phyloP scores from a whole-genome alignment of 2,113 vertebrate genomes.

The Pogonocichla stellata region DNA sequence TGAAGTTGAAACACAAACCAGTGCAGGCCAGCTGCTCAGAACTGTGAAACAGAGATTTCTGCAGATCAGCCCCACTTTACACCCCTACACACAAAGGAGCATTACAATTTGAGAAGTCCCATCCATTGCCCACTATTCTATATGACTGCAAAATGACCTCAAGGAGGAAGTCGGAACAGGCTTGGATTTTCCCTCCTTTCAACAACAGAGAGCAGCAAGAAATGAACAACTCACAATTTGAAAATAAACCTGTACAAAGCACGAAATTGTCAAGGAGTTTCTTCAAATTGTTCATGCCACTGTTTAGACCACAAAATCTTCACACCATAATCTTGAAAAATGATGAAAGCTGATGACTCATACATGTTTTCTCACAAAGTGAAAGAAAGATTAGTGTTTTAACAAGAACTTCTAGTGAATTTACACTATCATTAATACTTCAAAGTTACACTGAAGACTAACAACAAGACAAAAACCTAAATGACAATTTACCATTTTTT shows the following conservation, averaged over 20 bases:
- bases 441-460: not conserved
- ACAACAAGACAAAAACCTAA: not conserved
- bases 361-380: not conserved
- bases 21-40: not conserved
- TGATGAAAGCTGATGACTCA: not conserved
- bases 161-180: not conserved
- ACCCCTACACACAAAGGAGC: not conserved
- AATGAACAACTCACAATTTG: not conserved
- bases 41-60: not conserved
- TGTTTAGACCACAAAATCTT: not conserved
- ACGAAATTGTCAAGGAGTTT: not conserved
- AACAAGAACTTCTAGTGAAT: not conserved
- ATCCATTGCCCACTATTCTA: not conserved
- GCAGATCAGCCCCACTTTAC: not conserved
- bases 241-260: not conserved
- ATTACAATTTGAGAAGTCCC: not conserved
- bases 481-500: not conserved
- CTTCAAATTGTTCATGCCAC: not conserved
- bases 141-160: fast-evolving
- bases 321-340: not conserved
- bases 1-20: not conserved
- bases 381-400: not conserved
- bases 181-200: not conserved
- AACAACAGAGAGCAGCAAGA: not conserved
- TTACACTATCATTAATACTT: not conserved